Evolutionary conservation across 2,888 invertebrate genomes (phyloP), one percentile per base, ranked within the genome.

Genomic region (Phasia obesa): DNA sequence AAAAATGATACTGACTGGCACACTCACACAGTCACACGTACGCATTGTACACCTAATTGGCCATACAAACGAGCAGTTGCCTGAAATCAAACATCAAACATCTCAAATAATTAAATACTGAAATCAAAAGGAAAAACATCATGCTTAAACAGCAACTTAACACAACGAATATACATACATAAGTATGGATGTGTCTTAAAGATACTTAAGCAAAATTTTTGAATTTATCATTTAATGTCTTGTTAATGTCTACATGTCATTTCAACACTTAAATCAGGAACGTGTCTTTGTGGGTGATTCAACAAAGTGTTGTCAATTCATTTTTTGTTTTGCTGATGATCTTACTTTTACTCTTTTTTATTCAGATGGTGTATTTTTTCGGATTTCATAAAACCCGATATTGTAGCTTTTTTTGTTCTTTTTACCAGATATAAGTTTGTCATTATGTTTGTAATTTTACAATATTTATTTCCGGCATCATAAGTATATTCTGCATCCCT

Each of bases 181-280:
- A n/a, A n/a, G n/a, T n/a, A n/a, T 21, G 25, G n/a, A 15, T 15
- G 77, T 60, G 59, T 79, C 73, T 79, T n/a, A 11, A 35, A 65
- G 65, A 44, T 67, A 55, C 47, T 38, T 55, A 69, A 60, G 25
- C 57, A 69, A 67, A n/a, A 67, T 71, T 71, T 77, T 64, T 57
- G 4, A 51, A 78, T 71, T 65, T 65, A 73, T 59, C 71, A 65
- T 73, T 65, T 73, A 53, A 73, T 65, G 57, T 65, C 71, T 79
- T 65, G 51, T 79, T 73, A 78, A 79, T 73, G 71, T 65, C 15
- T 51, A 65, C 65, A 79, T 79, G 78, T 65, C 71, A 73, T 65
- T 73, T 73, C 51, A 65, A 44, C 71, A 65, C 78, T 73, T 42
- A 42, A 59, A 42, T 31, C 47, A 51, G 49, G 64, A 65, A 71